Evolutionary conservation across 92 coral and sea anemone genomes (phyloP).

Genomic region (Chrysogorgia sp.): DNA sequence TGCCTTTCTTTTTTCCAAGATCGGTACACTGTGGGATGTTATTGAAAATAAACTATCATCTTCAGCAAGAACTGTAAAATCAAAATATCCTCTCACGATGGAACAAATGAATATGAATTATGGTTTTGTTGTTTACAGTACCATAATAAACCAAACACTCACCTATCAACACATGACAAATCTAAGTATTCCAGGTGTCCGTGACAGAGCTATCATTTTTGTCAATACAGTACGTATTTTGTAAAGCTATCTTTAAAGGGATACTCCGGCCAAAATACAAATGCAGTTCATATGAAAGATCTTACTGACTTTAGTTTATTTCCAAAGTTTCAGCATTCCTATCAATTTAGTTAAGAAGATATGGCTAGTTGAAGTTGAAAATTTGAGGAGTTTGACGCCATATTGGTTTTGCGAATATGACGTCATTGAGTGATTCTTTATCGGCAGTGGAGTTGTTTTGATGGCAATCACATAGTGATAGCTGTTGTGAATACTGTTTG

Average conservation of each 20-base stretch:
- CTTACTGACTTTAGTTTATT: too few species aligned
- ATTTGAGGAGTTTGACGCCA: too few species aligned
- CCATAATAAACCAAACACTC: slow-evolving; percentile 63
- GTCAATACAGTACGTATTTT: slow-evolving; percentile 66
- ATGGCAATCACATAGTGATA: too few species aligned
- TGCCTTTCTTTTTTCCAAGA: slow-evolving; percentile 19
- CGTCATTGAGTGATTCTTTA: too few species aligned
- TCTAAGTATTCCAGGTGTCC: slow-evolving; percentile 74
- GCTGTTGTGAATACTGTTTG: too few species aligned
- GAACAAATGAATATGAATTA: slow-evolving; percentile 77
- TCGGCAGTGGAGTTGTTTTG: too few species aligned
- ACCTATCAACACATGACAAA: slow-evolving; percentile 46
- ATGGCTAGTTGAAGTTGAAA: too few species aligned
- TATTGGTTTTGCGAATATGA: too few species aligned
- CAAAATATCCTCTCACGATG: slow-evolving; percentile 74
- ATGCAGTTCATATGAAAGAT: too few species aligned
- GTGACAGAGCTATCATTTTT: slow-evolving; percentile 88
- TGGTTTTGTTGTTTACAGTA: slow-evolving; percentile 83
- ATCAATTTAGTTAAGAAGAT: too few species aligned
- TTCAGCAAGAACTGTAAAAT: slow-evolving; percentile 42
- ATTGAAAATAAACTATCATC: slow-evolving; percentile 56
- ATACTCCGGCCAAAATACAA: too few species aligned
- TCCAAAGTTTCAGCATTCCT: too few species aligned
- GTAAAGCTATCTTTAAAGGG: background rate
- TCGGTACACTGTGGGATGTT: slow-evolving; percentile 58